phyloP scores from a whole-genome alignment of 2,113 vertebrate genomes.

The Macquaria australasica region DNA sequence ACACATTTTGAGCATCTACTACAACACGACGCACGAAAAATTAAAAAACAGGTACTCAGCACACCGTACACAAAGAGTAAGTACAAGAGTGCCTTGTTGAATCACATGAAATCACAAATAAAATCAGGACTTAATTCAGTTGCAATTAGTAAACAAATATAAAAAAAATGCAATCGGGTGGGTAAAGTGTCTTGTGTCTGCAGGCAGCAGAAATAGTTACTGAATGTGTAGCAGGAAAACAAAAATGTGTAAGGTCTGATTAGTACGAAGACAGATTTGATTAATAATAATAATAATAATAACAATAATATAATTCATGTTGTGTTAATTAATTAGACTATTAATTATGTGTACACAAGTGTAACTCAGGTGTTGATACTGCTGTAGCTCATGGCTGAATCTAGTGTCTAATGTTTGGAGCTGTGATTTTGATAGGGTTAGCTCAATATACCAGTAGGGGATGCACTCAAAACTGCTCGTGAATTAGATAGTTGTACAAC shows the following conservation, averaged over 20 bases:
- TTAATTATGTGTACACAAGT: neutral
- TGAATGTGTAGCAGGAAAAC: neutral
- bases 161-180: too few species aligned
- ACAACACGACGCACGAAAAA: neutral
- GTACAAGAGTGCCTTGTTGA: neutral
- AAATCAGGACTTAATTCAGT: neutral
- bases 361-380: neutral
- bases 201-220: neutral
- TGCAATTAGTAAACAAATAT: neutral
- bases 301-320: neutral
- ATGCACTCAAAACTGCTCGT: conserved; percentile 1
- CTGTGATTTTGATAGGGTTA: conserved; percentile 53
- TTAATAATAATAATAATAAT: neutral
- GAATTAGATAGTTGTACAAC: neutral
- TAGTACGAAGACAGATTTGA: neutral
- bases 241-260: neutral
- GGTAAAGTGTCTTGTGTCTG: neutral
- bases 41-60: too few species aligned
- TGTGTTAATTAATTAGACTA: neutral
- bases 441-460: conserved; percentile 66
- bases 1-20: neutral
- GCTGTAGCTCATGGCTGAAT: neutral
- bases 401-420: neutral
- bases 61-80: neutral
- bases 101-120: neutral